Evolutionary conservation across 1,140 invertebrate species (phyloP), one percentile per base, ranked within the genome.

Genomic region (Galendromus occidentalis): DNA sequence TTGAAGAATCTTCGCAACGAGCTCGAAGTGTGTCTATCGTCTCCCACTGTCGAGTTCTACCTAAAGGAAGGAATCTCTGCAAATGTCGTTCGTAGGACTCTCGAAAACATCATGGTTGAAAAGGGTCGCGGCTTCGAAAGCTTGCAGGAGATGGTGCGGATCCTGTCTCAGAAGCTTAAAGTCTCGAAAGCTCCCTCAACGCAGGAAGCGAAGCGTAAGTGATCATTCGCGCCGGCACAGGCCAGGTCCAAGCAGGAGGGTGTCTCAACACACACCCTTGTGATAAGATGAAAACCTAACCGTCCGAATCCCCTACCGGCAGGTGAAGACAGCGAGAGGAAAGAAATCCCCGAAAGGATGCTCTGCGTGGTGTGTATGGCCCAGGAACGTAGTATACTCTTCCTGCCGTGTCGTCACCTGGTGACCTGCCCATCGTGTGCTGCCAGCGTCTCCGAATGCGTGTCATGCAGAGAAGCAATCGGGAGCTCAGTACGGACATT

Each of bases 331-430:
- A n/a, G n/a, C n/a, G n/a, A n/a, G n/a, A n/a, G n/a, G n/a, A n/a
- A n/a, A n/a, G n/a, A n/a, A n/a, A n/a, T n/a, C n/a, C n/a, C n/a
- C n/a, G n/a, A n/a, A n/a, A n/a, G n/a, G n/a, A n/a, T n/a, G 59
- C 77, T 85, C 41, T 95, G 91, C 75, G 92, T 92, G 79, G 86
- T 93, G 69, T 95, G 90, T 72, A 85, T 92, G 83, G 88, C 93
- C 75, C 80, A 81, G 68, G 87, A 91, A 77, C 84, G 91, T 65
- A 83, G 83, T 59, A 83, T 91, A 64, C 88, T 90, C 42, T 90
- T 92, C 76, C 76, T 93, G 70, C 90, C 90, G 18, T 94, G 91
- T 75, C 87, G 89, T 1, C 90, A 93, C 79, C 77, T 92, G 68
- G 82, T 90, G 29, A 84, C 87, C 30, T 93, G 91, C 76, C 81